phyloP scores from a whole-genome alignment of 1,140 invertebrate species.

The Cataglyphis hispanica region DNA sequence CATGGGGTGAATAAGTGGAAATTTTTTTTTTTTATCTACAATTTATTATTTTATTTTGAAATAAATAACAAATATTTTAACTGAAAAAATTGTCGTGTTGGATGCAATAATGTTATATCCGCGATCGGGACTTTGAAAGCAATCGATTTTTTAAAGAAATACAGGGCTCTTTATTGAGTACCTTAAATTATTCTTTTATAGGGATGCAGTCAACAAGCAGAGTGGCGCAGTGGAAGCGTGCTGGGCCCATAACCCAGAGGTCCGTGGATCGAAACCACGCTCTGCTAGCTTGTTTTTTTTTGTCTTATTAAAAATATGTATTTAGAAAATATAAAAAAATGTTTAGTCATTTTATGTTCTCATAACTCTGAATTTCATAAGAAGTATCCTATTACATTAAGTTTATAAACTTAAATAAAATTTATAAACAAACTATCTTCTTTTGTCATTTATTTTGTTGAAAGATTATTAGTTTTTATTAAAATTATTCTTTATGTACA shows the following conservation, averaged over 20 bases:
- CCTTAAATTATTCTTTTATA: not conserved
- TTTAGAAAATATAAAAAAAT: not conserved
- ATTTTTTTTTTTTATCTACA: not conserved
- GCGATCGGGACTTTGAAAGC: not conserved
- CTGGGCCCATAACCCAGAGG: constrained; percentile 99
- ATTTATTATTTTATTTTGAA: not conserved
- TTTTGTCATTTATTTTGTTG: too few relatives aligned
- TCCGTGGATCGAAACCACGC: constrained; percentile 98
- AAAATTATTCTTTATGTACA: too few relatives aligned
- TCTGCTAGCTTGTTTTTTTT: constrained; percentile 90
- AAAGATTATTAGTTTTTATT: too few relatives aligned
- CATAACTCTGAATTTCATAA: not conserved
- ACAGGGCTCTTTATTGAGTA: not conserved
- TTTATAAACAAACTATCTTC: too few relatives aligned
- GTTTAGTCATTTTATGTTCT: constrained; percentile 27
- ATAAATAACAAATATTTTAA: not conserved
- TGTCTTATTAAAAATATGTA: not conserved
- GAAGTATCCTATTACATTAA: not conserved
- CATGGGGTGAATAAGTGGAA: not conserved
- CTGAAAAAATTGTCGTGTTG: not conserved
- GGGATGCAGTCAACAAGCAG: not conserved
- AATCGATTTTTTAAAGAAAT: not conserved
- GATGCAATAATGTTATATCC: not conserved
- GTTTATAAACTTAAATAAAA: too few relatives aligned
- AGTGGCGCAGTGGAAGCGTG: constrained; percentile 98